phyloP scores from a whole-genome alignment of 2,113 vertebrate genomes.

The Solea solea region DNA sequence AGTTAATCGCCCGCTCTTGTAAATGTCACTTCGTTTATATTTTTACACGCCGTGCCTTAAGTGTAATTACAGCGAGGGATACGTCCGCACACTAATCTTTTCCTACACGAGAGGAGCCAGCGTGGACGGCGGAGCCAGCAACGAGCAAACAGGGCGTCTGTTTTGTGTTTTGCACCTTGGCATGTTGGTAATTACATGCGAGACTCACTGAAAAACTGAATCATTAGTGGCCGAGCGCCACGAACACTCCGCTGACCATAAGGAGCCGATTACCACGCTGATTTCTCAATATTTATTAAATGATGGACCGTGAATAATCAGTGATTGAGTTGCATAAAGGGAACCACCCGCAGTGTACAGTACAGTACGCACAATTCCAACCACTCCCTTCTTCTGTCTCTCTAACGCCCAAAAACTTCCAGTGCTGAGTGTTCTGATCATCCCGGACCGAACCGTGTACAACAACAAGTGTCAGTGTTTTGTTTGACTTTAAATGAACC shows the following conservation, averaged over 20 bases:
- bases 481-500: no score
- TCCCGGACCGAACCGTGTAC: no score
- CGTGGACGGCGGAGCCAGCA: constrained; percentile 22
- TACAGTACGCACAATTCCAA: neutral
- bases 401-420: no score
- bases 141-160: constrained; percentile 47
- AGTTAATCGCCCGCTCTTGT: neutral
- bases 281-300: constrained; percentile 24
- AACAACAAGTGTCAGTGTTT: no score
- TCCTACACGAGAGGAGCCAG: constrained; percentile 10
- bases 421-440: no score
- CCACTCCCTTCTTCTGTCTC: no score
- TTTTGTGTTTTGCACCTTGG: constrained; percentile 34
- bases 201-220: constrained; percentile 24
- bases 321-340: constrained; percentile 4
- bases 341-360: neutral
- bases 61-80: neutral
- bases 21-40: constrained; percentile 27
- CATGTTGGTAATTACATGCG: constrained; percentile 23
- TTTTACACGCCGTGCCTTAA: constrained; percentile 8
- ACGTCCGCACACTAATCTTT: neutral
- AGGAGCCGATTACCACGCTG: constrained; percentile 1
- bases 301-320: neutral
- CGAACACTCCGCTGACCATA: neutral
- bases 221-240: constrained; percentile 26